These are phyloP conservation scores for Schlechtendalia chinensis DNA, from an alignment of 1,140 invertebrate genomes.

Conservation along the genomic window DNA sequence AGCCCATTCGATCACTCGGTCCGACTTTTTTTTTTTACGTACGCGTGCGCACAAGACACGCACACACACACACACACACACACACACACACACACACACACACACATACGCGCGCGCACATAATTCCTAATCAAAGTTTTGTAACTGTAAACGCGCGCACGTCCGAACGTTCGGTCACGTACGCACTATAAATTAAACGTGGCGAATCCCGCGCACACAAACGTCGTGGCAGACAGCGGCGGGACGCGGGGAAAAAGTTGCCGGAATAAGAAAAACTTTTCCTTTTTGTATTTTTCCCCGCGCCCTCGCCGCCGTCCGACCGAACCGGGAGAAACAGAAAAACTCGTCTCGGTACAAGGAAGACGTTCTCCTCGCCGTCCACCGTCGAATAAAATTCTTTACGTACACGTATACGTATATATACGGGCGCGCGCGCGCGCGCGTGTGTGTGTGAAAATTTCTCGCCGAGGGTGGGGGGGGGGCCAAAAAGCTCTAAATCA, in stretches of 20 bases:
- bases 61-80: too few species aligned
- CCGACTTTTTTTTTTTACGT: neutral
- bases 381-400: neutral
- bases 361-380: neutral
- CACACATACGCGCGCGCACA: neutral
- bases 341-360: neutral
- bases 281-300: slow-evolving; percentile 11
- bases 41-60: too few species aligned
- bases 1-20: neutral
- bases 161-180: slow-evolving; percentile 22
- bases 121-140: slow-evolving; percentile 45
- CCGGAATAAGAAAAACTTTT: slow-evolving; percentile 25
- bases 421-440: neutral
- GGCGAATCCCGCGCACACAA: neutral
- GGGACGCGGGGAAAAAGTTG: neutral
- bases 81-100: neutral
- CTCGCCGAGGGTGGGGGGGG: slow-evolving; percentile 28
- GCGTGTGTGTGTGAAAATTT: slow-evolving; percentile 33
- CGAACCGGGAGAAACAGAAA: slow-evolving; percentile 13
- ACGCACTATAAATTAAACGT: slow-evolving; percentile 37
- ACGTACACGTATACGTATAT: neutral
- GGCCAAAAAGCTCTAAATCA: slow-evolving; percentile 43
- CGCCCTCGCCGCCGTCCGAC: neutral
- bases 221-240: neutral
- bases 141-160: slow-evolving; percentile 16